Evolutionary conservation across 1,140 invertebrate species (phyloP), one percentile per base, ranked within the genome.

Genomic region (Campoletis sonorensis): DNA sequence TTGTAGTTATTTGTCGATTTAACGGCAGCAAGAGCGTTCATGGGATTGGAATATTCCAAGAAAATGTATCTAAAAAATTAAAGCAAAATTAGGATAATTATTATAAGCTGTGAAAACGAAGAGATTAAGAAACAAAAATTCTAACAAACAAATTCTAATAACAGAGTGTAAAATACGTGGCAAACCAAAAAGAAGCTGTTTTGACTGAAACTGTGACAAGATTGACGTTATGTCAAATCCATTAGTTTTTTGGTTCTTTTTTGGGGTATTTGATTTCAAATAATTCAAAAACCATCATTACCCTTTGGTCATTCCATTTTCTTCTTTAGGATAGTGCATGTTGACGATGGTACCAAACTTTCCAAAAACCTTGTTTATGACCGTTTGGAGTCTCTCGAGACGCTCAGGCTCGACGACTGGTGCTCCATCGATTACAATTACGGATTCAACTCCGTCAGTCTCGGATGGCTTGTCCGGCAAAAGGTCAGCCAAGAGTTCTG

Each of bases 351-450:
- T 95, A 0, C 98, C 98, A 93, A 97, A 98, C 88, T 98, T 98
- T 26, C 94, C 95, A 90, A 98, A 99, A 4, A 99, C 94, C 92
- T 99, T 99, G 64, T 95, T 95, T 75, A 99, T 95, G 15, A 99
- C 97, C 84, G 95, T 96, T 89, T 98, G 97, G 23, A 99, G 93
- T 92, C 99, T 99, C 68, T 98, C 97, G 33, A 99, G 90, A 67
- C 98, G 94, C 76, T 98, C 97, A 16, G 96, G 95, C 71, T 97
- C 98, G 79, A 99, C 98, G 91, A 97, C 95, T 33, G 99, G 99
- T 70, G 99, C 96, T 80, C 98, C 98, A 92, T 99, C 98, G 10
- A 99, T 96, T 7, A 99, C 97, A 87, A 99, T 96, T 11, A 99
- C 97, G 85, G 96, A 97, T 89, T 99, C 98, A 54, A 99, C 96